A percentile compares a stretch with the other conserved stretches of the same genome.
Conservation (phyloP, 1,140 invertebrate species). For the Globodera ellingtonae region DNA sequence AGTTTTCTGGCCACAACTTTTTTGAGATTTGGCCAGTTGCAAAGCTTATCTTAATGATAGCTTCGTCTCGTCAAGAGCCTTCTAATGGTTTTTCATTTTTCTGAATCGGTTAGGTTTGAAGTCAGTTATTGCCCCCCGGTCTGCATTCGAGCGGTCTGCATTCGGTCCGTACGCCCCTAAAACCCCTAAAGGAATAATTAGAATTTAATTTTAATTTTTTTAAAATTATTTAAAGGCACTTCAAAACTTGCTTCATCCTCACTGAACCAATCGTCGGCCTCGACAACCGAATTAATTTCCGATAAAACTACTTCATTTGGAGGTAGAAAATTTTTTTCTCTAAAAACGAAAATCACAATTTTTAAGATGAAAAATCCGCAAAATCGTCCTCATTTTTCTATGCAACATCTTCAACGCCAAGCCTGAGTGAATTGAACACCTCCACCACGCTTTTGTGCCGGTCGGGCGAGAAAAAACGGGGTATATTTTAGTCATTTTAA, state of each 20-base stretch:
- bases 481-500: neutral
- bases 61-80: too few relatives aligned
- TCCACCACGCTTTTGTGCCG: constrained; percentile 24
- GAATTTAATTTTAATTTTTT: neutral
- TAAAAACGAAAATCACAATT: neutral
- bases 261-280: neutral
- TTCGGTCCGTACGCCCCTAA: too few relatives aligned
- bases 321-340: neutral
- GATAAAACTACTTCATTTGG: neutral
- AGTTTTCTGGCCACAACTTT: too few relatives aligned
- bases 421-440: constrained; percentile 15
- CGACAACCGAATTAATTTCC: neutral
- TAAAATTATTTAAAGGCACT: neutral
- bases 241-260: neutral
- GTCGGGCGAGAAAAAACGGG: constrained; percentile 8
- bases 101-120: too few relatives aligned
- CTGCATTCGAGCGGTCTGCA: too few relatives aligned
- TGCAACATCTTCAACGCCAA: constrained; percentile 12
- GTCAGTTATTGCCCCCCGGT: too few relatives aligned
- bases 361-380: neutral
- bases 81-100: too few relatives aligned
- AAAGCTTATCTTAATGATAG: too few relatives aligned
- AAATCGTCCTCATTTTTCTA: constrained; percentile 2
- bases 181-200: too few relatives aligned
- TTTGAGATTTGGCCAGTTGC: too few relatives aligned